Evolutionary conservation across 2,797 vertebrate species (phyloP), one percentile per base, ranked within the genome.

Genomic region (Rachycentron canadum): DNA sequence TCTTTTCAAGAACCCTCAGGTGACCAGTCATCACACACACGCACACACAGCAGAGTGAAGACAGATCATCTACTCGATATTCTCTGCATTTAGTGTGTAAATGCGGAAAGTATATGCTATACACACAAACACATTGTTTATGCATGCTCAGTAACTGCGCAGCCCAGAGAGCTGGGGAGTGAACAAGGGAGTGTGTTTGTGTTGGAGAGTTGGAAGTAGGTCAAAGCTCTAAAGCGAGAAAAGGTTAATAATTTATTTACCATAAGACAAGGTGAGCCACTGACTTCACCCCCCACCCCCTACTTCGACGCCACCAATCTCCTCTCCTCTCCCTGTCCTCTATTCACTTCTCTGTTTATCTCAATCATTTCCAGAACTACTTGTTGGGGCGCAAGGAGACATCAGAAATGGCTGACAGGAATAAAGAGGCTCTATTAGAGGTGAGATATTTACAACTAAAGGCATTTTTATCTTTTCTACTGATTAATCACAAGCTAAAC

Each of bases 1-100:
- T 47, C 96, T 99, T 69, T 99, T 99, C 93, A 99, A 99, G 94
- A 99, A 99, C 86, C 98, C 98, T 21, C 98, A 99, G 96, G 98
- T 99, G 81, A 94, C 87, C 12, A 16, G 10, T 47, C 26, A 0
- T 40, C 25, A 12, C 73, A 36, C 61, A 23, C 34, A n/a, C 5
- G n/a, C 8, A 21, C 5, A 68, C 30, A 21, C 3, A 59, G 28
- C 47, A 40, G 40, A 49, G 17, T 5, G 55, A 45, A 34, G 10
- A 7, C 49, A 2, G 32, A 40, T 78, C 56, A 68, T 50, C 25
- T 14, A 62, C 68, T 76, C n/a, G 1, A 1, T 62, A 17, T 32
- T 26, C 30, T 59, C 58, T 5, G 3, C 57, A 47, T 23, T 49
- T 7, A 6, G 55, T 2, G 47, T 53, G 10, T 82, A 71, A 85